Percentiles rank a stretch among this genome's conserved stretches.
These are phyloP conservation scores for Brachymystax lenok DNA, from an alignment of 2,797 vertebrate genomes.

Conservation along the genomic window DNA sequence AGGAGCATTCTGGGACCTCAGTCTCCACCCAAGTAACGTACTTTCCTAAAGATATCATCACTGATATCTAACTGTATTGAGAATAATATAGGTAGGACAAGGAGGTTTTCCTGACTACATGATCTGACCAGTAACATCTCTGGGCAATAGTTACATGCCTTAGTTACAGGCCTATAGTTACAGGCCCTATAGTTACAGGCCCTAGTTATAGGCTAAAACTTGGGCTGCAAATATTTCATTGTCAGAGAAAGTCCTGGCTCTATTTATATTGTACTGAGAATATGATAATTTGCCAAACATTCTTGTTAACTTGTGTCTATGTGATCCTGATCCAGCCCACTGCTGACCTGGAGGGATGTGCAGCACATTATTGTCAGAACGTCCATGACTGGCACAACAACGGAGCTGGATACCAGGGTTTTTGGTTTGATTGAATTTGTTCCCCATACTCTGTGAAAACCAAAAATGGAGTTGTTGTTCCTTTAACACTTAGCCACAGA, in stretches of 20 bases:
- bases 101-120: not conserved
- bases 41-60: conserved; percentile 16
- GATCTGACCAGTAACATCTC: not conserved
- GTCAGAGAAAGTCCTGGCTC: too few species aligned
- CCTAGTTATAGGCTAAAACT: too few species aligned
- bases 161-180: too few species aligned
- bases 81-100: not conserved
- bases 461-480: not conserved
- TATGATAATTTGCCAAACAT: not conserved
- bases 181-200: not conserved
- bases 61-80: not conserved
- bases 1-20: conserved; percentile 83
- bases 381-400: conserved; percentile 91
- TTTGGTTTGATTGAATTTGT: not conserved
- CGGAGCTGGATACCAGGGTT: conserved; percentile 92
- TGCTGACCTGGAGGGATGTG: conserved; percentile 94
- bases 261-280: too few species aligned
- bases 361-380: conserved; percentile 95
- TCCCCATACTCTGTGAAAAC: not conserved
- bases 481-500: not conserved
- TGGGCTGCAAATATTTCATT: too few species aligned
- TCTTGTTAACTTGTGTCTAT: conserved; percentile 11
- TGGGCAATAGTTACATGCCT: too few species aligned
- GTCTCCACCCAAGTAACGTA: conserved; percentile 91
- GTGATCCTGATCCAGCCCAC: conserved; percentile 74